These are phyloP conservation scores for Progne subis DNA, from an alignment of 2,113 vertebrate genomes.

Conservation along the genomic window DNA sequence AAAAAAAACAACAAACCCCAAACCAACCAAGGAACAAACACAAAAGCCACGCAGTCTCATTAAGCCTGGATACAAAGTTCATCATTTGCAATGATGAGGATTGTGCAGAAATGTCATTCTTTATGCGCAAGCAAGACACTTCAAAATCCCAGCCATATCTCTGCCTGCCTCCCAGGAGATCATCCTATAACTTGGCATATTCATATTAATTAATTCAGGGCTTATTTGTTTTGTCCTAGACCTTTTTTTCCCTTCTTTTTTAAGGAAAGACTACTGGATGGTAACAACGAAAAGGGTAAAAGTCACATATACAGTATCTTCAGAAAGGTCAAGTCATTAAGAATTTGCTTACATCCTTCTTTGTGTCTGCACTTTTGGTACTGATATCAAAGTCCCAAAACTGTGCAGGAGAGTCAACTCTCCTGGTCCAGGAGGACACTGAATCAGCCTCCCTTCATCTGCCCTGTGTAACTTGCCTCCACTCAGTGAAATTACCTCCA, in stretches of 20 bases:
- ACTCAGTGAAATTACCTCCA: not conserved
- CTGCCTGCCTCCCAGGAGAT: not conserved
- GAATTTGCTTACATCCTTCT: slow-evolving; percentile 27
- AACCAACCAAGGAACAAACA: not conserved
- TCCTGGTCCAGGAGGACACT: rapidly evolving
- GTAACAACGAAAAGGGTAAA: slow-evolving; percentile 46
- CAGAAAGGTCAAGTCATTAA: slow-evolving; percentile 58
- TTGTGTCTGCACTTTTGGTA: not conserved
- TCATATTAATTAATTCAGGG: slow-evolving; percentile 13
- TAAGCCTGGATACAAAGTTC: not conserved
- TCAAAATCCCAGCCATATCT: not conserved
- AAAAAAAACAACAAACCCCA: not conserved
- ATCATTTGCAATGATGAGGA: not conserved
- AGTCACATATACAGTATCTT: slow-evolving; percentile 16
- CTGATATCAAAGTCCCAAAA: not conserved
- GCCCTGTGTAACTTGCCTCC: not conserved
- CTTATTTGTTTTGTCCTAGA: not conserved
- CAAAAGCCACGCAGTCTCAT: not conserved
- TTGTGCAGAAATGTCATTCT: slow-evolving; percentile 3
- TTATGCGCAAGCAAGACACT: not conserved
- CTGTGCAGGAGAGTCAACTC: not conserved
- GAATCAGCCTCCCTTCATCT: not conserved
- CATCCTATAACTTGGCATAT: not conserved
- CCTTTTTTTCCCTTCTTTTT: not conserved
- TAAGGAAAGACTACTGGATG: not conserved